Percentiles rank a stretch among this genome's conserved stretches.
Conservation (phyloP, 2,888 invertebrate species). For the Adelphocoris suturalis region DNA sequence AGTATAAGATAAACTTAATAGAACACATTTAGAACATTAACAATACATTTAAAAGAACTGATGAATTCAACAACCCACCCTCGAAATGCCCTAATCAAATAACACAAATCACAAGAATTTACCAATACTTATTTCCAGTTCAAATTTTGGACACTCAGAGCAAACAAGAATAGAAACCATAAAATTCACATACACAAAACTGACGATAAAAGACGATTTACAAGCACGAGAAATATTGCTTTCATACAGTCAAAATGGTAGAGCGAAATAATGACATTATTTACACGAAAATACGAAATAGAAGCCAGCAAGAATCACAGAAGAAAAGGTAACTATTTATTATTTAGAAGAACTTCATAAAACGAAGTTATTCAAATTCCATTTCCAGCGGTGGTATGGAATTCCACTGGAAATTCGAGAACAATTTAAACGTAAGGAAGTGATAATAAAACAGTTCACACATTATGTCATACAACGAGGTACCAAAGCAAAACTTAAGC, state of each 20-base stretch:
- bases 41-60: too few species aligned
- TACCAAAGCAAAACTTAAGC: neutral
- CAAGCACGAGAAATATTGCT: constrained; percentile 3
- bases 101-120: too few species aligned
- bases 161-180: too few species aligned
- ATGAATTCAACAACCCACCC: too few species aligned
- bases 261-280: constrained; percentile 26
- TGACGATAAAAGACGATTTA: neutral
- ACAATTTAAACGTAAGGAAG: constrained; percentile 5
- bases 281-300: constrained; percentile 52
- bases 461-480: neutral
- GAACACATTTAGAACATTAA: too few species aligned
- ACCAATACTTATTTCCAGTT: too few species aligned
- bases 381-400: constrained; percentile 12
- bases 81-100: too few species aligned
- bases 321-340: constrained; percentile 63
- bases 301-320: constrained; percentile 66
- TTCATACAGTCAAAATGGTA: neutral
- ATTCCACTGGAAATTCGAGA: constrained; percentile 7
- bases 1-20: too few species aligned
- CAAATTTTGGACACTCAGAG: too few species aligned
- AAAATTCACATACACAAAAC: too few species aligned
- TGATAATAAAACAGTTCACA: neutral
- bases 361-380: constrained; percentile 52
- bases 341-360: constrained; percentile 44